These are phyloP conservation scores for Mantis religiosa DNA, from an alignment of 2,888 invertebrate species.

Conservation along the genomic window DNA sequence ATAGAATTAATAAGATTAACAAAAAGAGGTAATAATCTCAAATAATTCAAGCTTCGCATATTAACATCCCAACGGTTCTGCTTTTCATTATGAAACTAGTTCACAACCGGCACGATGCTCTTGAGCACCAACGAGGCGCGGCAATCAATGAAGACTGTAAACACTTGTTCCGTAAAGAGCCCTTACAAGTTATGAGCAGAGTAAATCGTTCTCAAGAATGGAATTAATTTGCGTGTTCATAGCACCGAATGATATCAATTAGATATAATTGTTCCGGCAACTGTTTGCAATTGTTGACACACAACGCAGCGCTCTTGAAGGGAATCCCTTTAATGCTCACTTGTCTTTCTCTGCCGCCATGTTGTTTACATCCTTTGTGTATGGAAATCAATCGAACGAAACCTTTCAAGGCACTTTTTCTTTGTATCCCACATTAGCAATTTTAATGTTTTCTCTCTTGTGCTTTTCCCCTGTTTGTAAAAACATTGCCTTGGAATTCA, in stretches of 20 bases:
- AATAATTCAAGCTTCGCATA: too few species aligned
- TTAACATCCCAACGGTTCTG: too few species aligned
- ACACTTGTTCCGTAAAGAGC: not conserved
- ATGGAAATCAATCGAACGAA: not conserved
- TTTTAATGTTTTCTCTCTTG: not conserved
- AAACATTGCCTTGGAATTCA: not conserved
- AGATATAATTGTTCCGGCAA: not conserved
- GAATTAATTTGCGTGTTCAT: not conserved
- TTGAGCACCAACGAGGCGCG: too few species aligned
- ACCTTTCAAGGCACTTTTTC: not conserved
- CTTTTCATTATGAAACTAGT: too few species aligned
- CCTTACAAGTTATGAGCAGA: not conserved
- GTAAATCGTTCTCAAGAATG: not conserved
- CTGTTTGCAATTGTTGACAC: not conserved
- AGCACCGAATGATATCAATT: not conserved
- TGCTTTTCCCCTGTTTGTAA: not conserved
- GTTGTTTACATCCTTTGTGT: not conserved
- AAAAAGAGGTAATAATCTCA: not conserved
- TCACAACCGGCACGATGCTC: too few species aligned
- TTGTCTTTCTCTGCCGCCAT: not conserved
- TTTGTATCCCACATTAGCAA: not conserved
- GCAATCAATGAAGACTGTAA: not conserved
- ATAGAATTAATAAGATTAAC: too few species aligned
- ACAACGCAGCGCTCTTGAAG: not conserved
- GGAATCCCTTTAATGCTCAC: not conserved